These are phyloP conservation scores for Mesodorylaimus sp. DNA, from an alignment of 2,888 invertebrate genomes.

Conservation along the genomic window DNA sequence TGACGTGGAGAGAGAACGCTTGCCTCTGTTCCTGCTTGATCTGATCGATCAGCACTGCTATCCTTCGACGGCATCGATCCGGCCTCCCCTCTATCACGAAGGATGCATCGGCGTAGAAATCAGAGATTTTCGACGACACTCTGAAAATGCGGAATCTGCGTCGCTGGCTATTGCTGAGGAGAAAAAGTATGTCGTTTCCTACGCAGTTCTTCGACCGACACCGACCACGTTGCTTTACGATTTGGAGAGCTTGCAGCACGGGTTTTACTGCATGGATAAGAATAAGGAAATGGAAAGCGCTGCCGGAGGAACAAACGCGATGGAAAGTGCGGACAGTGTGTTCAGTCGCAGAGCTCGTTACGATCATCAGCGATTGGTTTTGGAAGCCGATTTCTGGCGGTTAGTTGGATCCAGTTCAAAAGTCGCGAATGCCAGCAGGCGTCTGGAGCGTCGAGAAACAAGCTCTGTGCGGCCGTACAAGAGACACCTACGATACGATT, in stretches of 20 bases:
- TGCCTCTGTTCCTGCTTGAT: neutral
- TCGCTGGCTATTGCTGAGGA: neutral
- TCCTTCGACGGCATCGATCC: too few relatives aligned
- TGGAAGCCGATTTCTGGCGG: neutral
- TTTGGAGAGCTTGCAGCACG: neutral
- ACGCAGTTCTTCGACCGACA: neutral
- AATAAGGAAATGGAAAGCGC: too few relatives aligned
- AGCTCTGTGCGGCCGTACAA: too few relatives aligned
- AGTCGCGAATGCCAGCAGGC: too few relatives aligned
- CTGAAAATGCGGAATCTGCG: too few relatives aligned
- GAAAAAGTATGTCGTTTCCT: neutral
- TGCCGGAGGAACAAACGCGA: too few relatives aligned
- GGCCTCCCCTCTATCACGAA: neutral
- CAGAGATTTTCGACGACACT: neutral
- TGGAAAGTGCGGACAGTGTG: too few relatives aligned
- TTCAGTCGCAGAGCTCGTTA: too few relatives aligned
- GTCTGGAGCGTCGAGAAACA: too few relatives aligned
- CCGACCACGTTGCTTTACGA: neutral
- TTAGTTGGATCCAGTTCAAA: neutral
- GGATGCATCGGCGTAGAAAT: constrained; percentile 1
- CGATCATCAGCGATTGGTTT: neutral
- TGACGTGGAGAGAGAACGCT: neutral
- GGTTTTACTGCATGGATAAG: too few relatives aligned
- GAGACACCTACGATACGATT: too few relatives aligned
- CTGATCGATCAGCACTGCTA: neutral